Percentiles rank a stretch among this genome's conserved stretches.
Evolutionary conservation across 2,797 vertebrate species (phyloP).

Genomic region (Pteropus rufus): DNA sequence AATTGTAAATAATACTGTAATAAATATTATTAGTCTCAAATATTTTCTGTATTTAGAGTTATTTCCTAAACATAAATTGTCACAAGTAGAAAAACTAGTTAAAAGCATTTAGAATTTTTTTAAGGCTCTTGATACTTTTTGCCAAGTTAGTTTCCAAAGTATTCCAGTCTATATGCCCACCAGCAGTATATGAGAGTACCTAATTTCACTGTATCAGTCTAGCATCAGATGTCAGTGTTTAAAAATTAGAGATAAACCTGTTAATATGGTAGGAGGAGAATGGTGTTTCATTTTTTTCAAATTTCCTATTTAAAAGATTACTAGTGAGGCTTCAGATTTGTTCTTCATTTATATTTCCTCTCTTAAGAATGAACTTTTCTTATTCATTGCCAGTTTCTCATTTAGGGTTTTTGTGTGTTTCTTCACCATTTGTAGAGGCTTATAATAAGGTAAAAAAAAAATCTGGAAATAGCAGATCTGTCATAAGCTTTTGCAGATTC

Average conservation of each 20-base stretch:
- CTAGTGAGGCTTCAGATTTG: neutral
- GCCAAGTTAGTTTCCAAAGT: neutral
- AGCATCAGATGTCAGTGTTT: neutral
- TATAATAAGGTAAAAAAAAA: neutral
- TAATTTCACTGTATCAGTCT: neutral
- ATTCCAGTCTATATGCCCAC: neutral
- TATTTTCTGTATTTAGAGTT: slow-evolving; percentile 10
- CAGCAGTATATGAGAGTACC: neutral
- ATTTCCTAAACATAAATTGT: neutral
- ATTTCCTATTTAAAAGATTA: neutral
- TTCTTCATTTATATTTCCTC: neutral
- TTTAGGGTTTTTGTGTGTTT: neutral
- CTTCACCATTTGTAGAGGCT: neutral
- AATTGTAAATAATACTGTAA: neutral
- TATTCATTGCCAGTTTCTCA: neutral
- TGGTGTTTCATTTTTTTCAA: neutral
- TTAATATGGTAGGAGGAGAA: neutral
- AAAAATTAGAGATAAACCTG: neutral
- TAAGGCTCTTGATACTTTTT: neutral
- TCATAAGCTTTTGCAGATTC: neutral
- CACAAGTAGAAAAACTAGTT: neutral
- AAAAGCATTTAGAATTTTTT: neutral
- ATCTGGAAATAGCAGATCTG: neutral
- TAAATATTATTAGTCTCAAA: neutral
- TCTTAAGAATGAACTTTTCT: neutral